These are phyloP conservation scores for Lymantria dispar DNA, from an alignment of 2,888 invertebrate genomes.

Conservation along the genomic window DNA sequence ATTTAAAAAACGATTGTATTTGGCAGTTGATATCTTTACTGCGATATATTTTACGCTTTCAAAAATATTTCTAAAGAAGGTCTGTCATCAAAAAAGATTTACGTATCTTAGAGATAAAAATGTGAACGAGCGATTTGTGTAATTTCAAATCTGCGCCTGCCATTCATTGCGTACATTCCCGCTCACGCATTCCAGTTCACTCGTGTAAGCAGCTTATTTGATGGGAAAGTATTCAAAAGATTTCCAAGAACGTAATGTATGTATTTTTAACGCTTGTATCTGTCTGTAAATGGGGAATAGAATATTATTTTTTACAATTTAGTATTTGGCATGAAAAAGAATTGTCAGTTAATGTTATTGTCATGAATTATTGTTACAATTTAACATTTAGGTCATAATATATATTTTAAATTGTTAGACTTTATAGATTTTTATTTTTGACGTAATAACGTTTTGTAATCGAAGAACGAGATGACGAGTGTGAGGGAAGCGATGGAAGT, in stretches of 20 bases:
- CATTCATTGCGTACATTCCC: slow-evolving; percentile 8
- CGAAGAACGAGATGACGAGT: too few species aligned
- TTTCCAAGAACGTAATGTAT: background rate
- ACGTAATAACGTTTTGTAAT: too few species aligned
- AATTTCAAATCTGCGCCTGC: slow-evolving; percentile 15
- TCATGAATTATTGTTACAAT: too few species aligned
- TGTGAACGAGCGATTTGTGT: slow-evolving; percentile 11
- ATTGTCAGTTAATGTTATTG: too few species aligned
- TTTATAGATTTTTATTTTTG: too few species aligned
- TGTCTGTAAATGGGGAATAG: background rate
- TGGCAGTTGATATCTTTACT: too few species aligned
- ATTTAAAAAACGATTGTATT: too few species aligned
- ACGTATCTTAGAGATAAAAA: slow-evolving; percentile 7
- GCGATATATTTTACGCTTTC: background rate
- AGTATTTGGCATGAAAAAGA: too few species aligned
- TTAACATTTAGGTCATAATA: too few species aligned
- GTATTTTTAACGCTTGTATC: background rate
- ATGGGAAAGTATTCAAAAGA: background rate
- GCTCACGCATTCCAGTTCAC: slow-evolving; percentile 3
- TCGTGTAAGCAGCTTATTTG: background rate
- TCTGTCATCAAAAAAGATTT: slow-evolving; percentile 3
- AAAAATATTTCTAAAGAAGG: background rate
- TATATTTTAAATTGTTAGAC: too few species aligned
- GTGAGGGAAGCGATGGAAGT: too few species aligned
- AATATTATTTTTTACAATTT: background rate